Conservation (phyloP, 2,113 vertebrate species). For the Crotophaga sulcirostris region DNA sequence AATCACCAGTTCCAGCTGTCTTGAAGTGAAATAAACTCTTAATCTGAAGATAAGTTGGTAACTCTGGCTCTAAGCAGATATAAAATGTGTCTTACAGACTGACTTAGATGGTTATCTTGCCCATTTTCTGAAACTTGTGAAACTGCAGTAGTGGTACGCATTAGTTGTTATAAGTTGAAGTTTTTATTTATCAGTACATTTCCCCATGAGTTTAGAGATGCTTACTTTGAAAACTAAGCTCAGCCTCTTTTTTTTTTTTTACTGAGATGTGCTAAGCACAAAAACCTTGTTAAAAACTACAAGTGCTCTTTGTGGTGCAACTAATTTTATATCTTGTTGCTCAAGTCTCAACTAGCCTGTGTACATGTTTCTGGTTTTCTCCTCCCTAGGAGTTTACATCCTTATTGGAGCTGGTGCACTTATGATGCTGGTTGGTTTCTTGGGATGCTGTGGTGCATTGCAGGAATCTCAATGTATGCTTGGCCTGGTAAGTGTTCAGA, state of each 20-base stretch:
- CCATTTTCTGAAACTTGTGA: not conserved
- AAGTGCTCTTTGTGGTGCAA: not conserved
- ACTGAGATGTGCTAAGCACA: not conserved
- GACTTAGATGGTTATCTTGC: not conserved
- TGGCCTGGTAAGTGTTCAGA: slow-evolving; percentile 84
- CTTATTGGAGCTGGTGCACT: slow-evolving; percentile 92
- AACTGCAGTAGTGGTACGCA: not conserved
- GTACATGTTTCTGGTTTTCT: not conserved
- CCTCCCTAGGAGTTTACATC: slow-evolving; percentile 86
- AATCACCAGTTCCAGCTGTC: not conserved
- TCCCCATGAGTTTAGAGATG: not conserved
- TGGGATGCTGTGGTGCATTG: slow-evolving; percentile 94
- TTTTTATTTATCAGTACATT: not conserved
- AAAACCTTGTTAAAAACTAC: not conserved
- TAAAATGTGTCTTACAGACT: not conserved
- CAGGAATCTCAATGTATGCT: slow-evolving; percentile 97
- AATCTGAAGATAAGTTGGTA: not conserved
- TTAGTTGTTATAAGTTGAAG: not conserved
- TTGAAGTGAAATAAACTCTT: not conserved
- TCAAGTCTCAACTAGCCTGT: not conserved
- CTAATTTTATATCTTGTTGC: not conserved
- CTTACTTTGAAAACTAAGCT: not conserved
- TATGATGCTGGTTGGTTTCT: slow-evolving; percentile 97
- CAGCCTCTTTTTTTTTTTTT: not conserved
- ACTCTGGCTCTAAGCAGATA: not conserved